These are phyloP conservation scores for Campylorhamphus procurvoides DNA, from an alignment of 2,113 vertebrate species.

Conservation along the genomic window DNA sequence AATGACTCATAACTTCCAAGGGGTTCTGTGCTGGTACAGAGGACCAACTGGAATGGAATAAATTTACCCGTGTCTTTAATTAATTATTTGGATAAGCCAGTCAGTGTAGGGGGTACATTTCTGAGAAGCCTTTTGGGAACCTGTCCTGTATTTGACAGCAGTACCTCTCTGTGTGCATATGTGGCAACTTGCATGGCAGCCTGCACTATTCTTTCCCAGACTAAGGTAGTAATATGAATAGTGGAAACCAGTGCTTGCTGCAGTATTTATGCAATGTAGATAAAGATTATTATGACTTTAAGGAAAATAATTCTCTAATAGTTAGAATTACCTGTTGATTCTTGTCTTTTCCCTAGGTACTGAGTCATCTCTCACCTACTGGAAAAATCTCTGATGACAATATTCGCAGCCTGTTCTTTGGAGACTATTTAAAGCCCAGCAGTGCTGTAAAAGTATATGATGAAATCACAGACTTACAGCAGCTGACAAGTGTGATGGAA, in stretches of 20 bases:
- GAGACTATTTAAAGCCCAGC: slow-evolving; percentile 83
- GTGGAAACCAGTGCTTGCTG: neutral
- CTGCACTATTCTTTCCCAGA: neutral
- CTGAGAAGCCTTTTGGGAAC: neutral
- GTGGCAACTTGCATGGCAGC: neutral
- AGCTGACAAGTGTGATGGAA: slow-evolving; percentile 85
- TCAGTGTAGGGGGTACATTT: neutral
- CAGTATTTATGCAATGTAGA: neutral
- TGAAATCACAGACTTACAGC: slow-evolving; percentile 85
- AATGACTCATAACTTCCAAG: neutral
- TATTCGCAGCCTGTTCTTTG: slow-evolving; percentile 89
- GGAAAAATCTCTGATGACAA: slow-evolving; percentile 83
- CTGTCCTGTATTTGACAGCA: neutral
- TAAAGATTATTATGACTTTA: neutral
- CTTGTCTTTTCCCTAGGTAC: slow-evolving; percentile 74
- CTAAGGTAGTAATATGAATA: neutral
- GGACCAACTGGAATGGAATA: neutral
- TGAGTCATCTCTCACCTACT: slow-evolving; percentile 82
- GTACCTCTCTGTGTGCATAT: neutral
- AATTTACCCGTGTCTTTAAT: neutral
- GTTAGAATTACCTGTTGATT: neutral
- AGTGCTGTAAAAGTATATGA: slow-evolving; percentile 81
- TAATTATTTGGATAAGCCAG: neutral
- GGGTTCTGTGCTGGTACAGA: neutral
- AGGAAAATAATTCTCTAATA: neutral